Evolutionary conservation across 2,888 invertebrate species (phyloP).

Genomic region (Sarcophaga carnaria): DNA sequence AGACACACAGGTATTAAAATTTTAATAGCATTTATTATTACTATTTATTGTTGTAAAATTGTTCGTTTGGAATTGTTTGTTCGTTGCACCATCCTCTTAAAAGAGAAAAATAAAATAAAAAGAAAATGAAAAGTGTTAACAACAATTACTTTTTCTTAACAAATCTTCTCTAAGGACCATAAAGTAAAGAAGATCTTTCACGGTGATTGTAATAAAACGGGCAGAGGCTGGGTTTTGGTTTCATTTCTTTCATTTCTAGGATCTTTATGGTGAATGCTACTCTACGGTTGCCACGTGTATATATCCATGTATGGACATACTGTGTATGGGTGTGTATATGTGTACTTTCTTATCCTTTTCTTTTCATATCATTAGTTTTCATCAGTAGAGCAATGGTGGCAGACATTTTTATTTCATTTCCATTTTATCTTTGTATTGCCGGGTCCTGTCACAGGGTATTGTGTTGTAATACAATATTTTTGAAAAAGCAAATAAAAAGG

Average conservation of each 20-base stretch:
- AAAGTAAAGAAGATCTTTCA: conserved; percentile 10
- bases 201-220: conserved; percentile 8
- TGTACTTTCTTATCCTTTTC: conserved; percentile 23
- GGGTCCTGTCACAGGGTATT: conserved; percentile 18
- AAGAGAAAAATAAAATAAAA: neutral
- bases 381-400: conserved; percentile 34
- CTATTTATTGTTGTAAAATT: conserved; percentile 47
- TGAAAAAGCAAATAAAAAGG: conserved; percentile 31
- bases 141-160: conserved; percentile 15
- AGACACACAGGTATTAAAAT: conserved; percentile 78
- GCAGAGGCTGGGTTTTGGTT: conserved; percentile 1
- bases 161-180: neutral
- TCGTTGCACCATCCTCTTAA: too few relatives aligned
- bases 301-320: neutral
- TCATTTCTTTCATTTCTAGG: conserved; percentile 4
- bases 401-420: conserved; percentile 57
- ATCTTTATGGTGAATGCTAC: neutral
- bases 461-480: conserved; percentile 54
- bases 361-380: conserved; percentile 63
- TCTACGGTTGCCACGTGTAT: neutral
- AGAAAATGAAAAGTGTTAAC: conserved; percentile 10
- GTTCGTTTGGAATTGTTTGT: conserved; percentile 6
- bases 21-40: conserved; percentile 72
- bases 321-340: conserved; percentile 8
- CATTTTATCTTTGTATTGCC: conserved; percentile 24